Percentiles rank a stretch among this genome's conserved stretches.
Evolutionary conservation across 2,797 vertebrate species (phyloP).

Genomic region (Rachycentron canadum): DNA sequence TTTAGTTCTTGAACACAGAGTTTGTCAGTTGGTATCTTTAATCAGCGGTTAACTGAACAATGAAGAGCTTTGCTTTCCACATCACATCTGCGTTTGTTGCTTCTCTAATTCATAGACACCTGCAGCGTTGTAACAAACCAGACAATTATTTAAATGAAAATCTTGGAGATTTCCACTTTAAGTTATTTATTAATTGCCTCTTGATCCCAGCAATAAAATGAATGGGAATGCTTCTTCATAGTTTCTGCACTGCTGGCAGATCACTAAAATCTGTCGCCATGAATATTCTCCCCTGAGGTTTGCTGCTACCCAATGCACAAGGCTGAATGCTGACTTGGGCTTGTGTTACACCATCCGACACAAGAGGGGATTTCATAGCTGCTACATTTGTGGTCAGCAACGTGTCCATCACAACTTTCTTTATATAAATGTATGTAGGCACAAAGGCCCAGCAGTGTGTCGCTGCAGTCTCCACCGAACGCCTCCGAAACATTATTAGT

Average conservation of each 20-base stretch:
- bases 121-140: too few species aligned
- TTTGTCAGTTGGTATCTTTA: too few species aligned
- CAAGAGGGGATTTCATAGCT: constrained; percentile 13
- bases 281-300: constrained; percentile 23
- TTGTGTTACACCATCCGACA: constrained; percentile 20
- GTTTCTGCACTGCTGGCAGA: constrained; percentile 5
- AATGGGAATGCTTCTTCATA: background rate
- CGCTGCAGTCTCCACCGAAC: constrained; percentile 7
- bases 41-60: too few species aligned
- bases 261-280: constrained; percentile 2
- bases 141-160: too few species aligned
- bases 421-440: constrained; percentile 11
- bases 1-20: too few species aligned
- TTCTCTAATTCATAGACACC: too few species aligned
- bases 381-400: constrained; percentile 31
- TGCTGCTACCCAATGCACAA: constrained; percentile 6
- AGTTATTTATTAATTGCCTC: constrained; percentile 12
- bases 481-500: constrained; percentile 49
- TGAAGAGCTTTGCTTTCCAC: too few species aligned
- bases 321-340: constrained; percentile 34
- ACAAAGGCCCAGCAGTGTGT: constrained; percentile 27
- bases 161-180: too few species aligned
- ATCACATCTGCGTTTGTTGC: too few species aligned
- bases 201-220: constrained; percentile 1
- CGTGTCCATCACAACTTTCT: constrained; percentile 17